A percentile compares a stretch with the other conserved stretches of the same genome.
These are phyloP conservation scores for Notocelia uddmanniana DNA, from an alignment of 2,888 invertebrate genomes.

Conservation along the genomic window DNA sequence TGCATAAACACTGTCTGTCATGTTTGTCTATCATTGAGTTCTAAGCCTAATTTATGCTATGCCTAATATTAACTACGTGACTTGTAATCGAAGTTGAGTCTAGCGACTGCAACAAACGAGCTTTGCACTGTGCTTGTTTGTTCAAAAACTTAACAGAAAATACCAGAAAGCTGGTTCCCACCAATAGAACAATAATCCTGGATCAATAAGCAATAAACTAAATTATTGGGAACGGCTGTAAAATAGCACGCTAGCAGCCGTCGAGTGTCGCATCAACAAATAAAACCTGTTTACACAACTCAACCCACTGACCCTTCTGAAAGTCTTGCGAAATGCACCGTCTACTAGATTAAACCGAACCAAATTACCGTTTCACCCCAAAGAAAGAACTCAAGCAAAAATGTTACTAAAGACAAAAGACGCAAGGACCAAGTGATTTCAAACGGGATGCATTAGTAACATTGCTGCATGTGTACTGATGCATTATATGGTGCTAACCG, in stretches of 20 bases:
- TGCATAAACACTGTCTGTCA: too few species aligned
- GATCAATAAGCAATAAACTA: background rate
- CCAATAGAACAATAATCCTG: too few species aligned
- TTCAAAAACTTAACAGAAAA: too few species aligned
- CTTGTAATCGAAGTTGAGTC: too few species aligned
- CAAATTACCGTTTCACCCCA: background rate
- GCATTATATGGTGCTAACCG: constrained; percentile 40
- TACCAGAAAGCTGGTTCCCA: too few species aligned
- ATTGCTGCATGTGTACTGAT: constrained; percentile 28
- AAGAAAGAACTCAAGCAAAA: background rate
- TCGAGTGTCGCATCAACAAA: constrained; percentile 40
- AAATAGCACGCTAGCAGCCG: constrained; percentile 10
- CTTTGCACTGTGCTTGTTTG: too few species aligned
- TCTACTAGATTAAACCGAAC: constrained; percentile 37
- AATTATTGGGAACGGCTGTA: constrained; percentile 9
- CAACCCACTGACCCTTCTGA: constrained; percentile 44
- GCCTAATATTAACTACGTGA: too few species aligned
- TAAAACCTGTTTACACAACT: constrained; percentile 41
- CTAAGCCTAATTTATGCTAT: too few species aligned
- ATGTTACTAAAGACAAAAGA: background rate
- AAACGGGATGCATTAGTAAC: background rate
- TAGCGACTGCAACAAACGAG: too few species aligned
- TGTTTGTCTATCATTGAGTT: background rate
- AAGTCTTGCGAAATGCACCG: constrained; percentile 43
- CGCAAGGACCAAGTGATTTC: background rate